These are phyloP conservation scores for Amblyteles armatorius DNA, from an alignment of 2,888 invertebrate genomes.

Conservation along the genomic window DNA sequence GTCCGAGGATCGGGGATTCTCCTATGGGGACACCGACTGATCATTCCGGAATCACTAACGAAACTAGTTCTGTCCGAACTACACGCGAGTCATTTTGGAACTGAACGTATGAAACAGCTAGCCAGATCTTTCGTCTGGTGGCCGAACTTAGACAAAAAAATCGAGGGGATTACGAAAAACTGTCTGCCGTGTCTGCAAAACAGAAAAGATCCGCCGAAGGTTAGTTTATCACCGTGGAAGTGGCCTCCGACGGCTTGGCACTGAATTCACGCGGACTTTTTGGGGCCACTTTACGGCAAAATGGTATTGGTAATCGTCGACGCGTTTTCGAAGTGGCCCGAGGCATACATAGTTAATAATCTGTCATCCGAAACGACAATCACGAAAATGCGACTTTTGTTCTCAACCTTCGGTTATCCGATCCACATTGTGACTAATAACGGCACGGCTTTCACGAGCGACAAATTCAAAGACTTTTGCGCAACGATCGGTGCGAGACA, in stretches of 20 bases:
- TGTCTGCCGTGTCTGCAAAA: constrained; percentile 59
- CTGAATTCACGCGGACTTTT: constrained; percentile 71
- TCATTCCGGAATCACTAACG: constrained; percentile 43
- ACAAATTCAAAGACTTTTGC: constrained; percentile 47
- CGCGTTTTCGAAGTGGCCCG: constrained; percentile 49
- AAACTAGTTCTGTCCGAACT: constrained; percentile 51
- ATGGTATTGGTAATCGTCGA: constrained; percentile 66
- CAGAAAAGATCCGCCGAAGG: constrained; percentile 45
- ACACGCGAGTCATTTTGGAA: constrained; percentile 59
- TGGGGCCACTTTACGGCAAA: constrained; percentile 48
- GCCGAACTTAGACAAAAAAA: constrained; percentile 64
- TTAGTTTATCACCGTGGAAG: constrained; percentile 61
- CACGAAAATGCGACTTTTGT: constrained; percentile 15
- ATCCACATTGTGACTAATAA: constrained; percentile 25
- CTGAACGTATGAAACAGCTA: constrained; percentile 59
- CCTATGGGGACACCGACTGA: constrained; percentile 60
- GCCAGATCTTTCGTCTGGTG: constrained; percentile 69
- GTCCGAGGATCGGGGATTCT: constrained; percentile 51
- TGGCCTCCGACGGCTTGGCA: constrained; percentile 69
- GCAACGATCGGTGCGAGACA: constrained; percentile 57
- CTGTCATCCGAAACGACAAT: constrained; percentile 35
- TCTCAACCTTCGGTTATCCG: constrained; percentile 56
- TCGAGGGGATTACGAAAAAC: constrained; percentile 44
- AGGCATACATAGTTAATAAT: constrained; percentile 24
- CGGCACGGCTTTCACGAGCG: constrained; percentile 50